Percentiles rank a stretch among this genome's conserved stretches.
Evolutionary conservation across 2,797 vertebrate genomes (phyloP).

Genomic region (Aldrovandia affinis): DNA sequence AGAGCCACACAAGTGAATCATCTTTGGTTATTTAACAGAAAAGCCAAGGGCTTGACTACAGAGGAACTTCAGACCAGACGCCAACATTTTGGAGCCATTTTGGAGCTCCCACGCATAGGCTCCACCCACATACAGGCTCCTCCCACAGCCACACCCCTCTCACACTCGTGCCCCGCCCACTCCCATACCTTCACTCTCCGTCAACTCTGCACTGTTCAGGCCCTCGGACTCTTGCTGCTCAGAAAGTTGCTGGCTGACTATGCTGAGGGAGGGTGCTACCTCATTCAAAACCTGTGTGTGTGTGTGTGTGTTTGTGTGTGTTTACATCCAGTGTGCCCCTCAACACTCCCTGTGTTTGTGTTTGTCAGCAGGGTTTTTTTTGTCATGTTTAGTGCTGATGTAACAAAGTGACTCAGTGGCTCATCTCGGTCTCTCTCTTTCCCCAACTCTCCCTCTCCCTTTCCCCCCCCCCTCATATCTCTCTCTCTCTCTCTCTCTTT

Average conservation of each 20-base stretch:
- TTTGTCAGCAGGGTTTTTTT: neutral
- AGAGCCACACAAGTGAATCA: neutral
- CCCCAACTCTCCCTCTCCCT: neutral
- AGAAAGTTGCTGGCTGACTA: neutral
- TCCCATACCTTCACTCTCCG: neutral
- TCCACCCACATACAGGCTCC: neutral
- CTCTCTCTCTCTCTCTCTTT: neutral
- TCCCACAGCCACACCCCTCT: neutral
- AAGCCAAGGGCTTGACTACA: neutral
- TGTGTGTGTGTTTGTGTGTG: neutral
- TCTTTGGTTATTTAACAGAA: neutral
- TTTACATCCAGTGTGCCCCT: neutral
- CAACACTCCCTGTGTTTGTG: neutral
- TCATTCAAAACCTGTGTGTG: neutral
- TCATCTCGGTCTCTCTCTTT: neutral
- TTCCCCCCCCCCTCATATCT: too few relatives aligned
- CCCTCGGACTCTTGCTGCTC: neutral
- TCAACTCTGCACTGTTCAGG: neutral
- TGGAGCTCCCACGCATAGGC: neutral
- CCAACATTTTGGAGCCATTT: neutral
- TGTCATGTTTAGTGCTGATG: conserved; percentile 3
- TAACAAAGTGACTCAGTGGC: neutral
- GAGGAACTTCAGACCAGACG: neutral
- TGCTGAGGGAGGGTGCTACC: neutral
- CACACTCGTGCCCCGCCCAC: neutral